Evolutionary conservation across 2,113 vertebrate genomes (phyloP), one percentile per base, ranked within the genome.

Genomic region (Ciconia maguari): DNA sequence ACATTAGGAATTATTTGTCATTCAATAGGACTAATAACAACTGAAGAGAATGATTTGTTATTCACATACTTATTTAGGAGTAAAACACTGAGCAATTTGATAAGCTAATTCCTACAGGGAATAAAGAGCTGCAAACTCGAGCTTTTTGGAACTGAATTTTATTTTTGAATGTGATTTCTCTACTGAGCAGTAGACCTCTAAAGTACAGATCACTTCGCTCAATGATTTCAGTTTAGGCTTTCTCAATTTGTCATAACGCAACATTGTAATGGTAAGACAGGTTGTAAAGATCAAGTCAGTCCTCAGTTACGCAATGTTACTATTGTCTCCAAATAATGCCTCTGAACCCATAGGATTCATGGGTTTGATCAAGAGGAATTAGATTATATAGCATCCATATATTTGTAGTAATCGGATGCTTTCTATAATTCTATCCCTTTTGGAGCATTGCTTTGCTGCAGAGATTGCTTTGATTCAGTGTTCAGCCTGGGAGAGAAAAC

Each of bases 1-100:
- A 84, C 48, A 61, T 55, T 65, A 72, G 57, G 75, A 93, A 76
- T 89, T 70, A 90, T 84, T 95, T 96, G 60, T 78, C 62, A 80
- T 85, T 96, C 90, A 91, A 14, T 78, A 83, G 48, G 65, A 55
- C 92, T 90, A 95, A 92, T 81, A 83, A 68, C 44, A 83, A 68
- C 44, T 86, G 62, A 90, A 95, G 60, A 89, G 60, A 91, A 85
- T 36, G 42, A 80, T 41, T 81, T 82, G 42, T 85, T 93, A 77
- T 57, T 85, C 49, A 32, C 58, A 30, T 46, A 60, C 29, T 77
- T 94, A 80, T 94, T 91, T 58, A 60, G 91, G 74, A 80, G 60
- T 83, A 86, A 94, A 93, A 88, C 79, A 69, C 36, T 25, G 75
- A 96, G 60, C 52, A 81, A 94, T 79, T 96, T 94, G 87, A 87